Evolutionary conservation across 2,113 vertebrate species (phyloP), one percentile per base, ranked within the genome.

Genomic region (Perca flavescens): DNA sequence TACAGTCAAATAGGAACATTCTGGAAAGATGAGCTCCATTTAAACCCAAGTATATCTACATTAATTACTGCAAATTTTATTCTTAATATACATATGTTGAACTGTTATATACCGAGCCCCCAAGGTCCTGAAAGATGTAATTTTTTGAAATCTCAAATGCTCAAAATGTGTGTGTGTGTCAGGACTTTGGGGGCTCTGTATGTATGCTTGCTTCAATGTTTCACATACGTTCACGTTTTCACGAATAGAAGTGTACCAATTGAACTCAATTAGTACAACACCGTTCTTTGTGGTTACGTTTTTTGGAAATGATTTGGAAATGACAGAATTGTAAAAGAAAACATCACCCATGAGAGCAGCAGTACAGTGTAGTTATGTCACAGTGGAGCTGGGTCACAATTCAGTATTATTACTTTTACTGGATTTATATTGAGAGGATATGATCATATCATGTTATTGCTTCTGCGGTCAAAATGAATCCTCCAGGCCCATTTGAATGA

Each of bases 281-380:
- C 15, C 2, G 25, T 9, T 64, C 5, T 31, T 61, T 62, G 7
- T 12, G 31, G 21, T 13, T 54, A 16, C 57, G 12, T 56, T 12
- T 2, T 28, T 28, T 28, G 9, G 9, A 14, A 63, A 36, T 22
- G 11, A 56, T 25, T 17, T 25, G 70, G 5, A 16, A 66, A 67
- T 57, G 40, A 58, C 75, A 68, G 54, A 67, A 36, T 25, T 25
- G 17, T 57, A 47, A 54, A 65, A 56, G 43, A 16, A 46, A 52
- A 31, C 53, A 7, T 56, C 11, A 14, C 46, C 5, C 6, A 17
- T 14, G 3, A 54, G 13, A 36, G 7, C 31, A 69, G 66, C 50
- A 70, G 52, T 25, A 17, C 57, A 15, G 9, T 12, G 6, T 40
- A 54, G 50, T 43, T 25, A 19, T 21, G 2, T 28, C 21, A 25